Conservation (phyloP, 2,113 vertebrate genomes). For the Lepus europaeus region DNA sequence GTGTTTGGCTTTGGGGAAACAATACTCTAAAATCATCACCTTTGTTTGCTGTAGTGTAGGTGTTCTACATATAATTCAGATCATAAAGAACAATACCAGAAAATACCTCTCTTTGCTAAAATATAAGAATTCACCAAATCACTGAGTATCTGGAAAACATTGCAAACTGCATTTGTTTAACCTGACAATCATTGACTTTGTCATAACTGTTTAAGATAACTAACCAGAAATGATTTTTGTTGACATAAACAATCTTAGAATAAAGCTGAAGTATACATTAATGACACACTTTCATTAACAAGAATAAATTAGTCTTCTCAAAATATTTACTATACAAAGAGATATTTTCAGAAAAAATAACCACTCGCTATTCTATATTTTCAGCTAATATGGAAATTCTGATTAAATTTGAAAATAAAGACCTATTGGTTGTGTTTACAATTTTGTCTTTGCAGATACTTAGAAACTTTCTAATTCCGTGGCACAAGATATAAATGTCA, state of each 20-base stretch:
- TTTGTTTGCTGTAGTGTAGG: not conserved
- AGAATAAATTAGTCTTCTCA: not conserved
- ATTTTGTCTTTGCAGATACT: slow-evolving; percentile 38
- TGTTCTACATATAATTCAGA: slow-evolving; percentile 40
- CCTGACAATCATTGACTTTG: not conserved
- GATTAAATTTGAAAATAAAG: slow-evolving; percentile 40
- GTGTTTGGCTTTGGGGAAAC: not conserved
- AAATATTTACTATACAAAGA: slow-evolving; percentile 48
- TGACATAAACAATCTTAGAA: not conserved
- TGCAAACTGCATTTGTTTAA: slow-evolving; percentile 4
- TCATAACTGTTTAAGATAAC: not conserved
- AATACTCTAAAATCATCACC: not conserved
- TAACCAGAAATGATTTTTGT: not conserved
- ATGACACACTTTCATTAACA: not conserved
- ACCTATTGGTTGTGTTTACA: slow-evolving; percentile 37
- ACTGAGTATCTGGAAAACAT: not conserved
- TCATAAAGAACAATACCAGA: not conserved
- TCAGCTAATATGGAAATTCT: not conserved
- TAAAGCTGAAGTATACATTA: slow-evolving; percentile 24
- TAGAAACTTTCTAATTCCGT: slow-evolving; percentile 9
- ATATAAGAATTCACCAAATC: not conserved
- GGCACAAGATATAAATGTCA: slow-evolving; percentile 45
- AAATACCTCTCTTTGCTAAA: slow-evolving; percentile 1
- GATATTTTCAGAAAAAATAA: slow-evolving; percentile 29
- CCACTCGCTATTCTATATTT: not conserved